phyloP scores from a whole-genome alignment of 2,113 vertebrate genomes.

The Dasyurus viverrinus region DNA sequence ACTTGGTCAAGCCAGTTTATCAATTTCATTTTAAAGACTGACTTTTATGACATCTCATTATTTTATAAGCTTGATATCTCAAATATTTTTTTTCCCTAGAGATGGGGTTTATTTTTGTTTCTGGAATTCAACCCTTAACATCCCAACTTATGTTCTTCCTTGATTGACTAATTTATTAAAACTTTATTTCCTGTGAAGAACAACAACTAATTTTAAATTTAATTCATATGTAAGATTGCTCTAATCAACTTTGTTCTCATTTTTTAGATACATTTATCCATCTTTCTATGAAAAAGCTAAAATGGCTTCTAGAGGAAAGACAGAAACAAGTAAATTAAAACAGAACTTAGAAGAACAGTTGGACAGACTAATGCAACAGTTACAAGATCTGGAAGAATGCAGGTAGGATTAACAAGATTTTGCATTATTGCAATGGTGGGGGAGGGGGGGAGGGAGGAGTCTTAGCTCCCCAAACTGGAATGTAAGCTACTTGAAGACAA shows the following conservation, averaged over 20 bases:
- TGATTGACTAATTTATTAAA: not conserved
- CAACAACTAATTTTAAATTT: constrained; percentile 26
- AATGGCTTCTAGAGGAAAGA: constrained; percentile 97
- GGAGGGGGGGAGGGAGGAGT: not conserved
- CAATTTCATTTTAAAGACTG: not conserved
- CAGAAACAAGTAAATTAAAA: constrained; percentile 94
- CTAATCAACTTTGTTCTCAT: constrained; percentile 26
- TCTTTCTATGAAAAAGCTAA: constrained; percentile 66
- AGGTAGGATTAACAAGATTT: constrained; percentile 84
- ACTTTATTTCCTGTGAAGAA: constrained; percentile 26
- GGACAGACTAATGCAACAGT: constrained; percentile 97
- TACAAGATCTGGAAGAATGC: constrained; percentile 98
- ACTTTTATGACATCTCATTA: not conserved
- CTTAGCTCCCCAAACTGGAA: not conserved
- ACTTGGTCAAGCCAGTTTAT: not conserved
- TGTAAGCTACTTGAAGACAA: not conserved
- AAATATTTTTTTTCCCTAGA: not conserved
- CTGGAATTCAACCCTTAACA: not conserved
- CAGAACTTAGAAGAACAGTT: constrained; percentile 98
- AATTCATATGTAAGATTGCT: constrained; percentile 14
- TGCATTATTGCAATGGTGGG: not conserved
- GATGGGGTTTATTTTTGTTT: not conserved
- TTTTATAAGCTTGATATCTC: not conserved
- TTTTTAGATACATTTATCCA: constrained; percentile 7
- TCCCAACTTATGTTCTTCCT: constrained; percentile 31